Evolutionary conservation across 2,888 invertebrate genomes (phyloP).

Genomic region (Callyntrura sp.): DNA sequence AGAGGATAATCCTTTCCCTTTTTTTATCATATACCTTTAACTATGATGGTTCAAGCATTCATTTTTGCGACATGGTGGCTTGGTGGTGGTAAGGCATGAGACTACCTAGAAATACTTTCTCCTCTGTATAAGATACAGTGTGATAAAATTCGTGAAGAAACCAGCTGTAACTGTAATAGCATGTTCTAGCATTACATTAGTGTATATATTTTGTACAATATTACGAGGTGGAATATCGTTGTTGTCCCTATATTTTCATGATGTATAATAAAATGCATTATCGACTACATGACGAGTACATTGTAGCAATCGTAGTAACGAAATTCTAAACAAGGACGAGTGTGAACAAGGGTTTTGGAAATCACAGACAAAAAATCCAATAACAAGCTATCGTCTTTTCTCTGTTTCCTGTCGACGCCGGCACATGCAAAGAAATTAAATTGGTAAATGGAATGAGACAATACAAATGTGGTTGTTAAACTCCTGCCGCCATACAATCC

Average conservation of each 20-base stretch:
- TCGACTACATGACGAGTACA: background rate
- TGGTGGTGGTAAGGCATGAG: background rate
- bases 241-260: too few species aligned
- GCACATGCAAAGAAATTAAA: slow-evolving; percentile 28
- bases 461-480: slow-evolving; percentile 51
- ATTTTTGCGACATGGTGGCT: background rate
- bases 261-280: background rate
- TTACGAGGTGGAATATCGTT: too few species aligned
- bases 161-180: too few species aligned
- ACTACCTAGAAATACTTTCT: background rate
- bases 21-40: slow-evolving; percentile 13
- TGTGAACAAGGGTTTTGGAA: slow-evolving; percentile 18
- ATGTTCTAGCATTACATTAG: too few species aligned
- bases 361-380: slow-evolving; percentile 57
- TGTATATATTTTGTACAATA: too few species aligned
- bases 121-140: too few species aligned
- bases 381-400: slow-evolving; percentile 50
- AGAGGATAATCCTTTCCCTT: slow-evolving; percentile 23
- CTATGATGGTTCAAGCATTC: slow-evolving; percentile 3
- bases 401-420: slow-evolving; percentile 31
- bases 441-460: slow-evolving; percentile 42
- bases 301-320: background rate
- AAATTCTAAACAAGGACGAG: background rate
- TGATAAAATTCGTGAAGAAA: too few species aligned
- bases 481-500: background rate